Base-by-base conservation (phyloP, 30 jellyfish, hydroid and myxozoan species). In the Mastigias papua region DNA sequence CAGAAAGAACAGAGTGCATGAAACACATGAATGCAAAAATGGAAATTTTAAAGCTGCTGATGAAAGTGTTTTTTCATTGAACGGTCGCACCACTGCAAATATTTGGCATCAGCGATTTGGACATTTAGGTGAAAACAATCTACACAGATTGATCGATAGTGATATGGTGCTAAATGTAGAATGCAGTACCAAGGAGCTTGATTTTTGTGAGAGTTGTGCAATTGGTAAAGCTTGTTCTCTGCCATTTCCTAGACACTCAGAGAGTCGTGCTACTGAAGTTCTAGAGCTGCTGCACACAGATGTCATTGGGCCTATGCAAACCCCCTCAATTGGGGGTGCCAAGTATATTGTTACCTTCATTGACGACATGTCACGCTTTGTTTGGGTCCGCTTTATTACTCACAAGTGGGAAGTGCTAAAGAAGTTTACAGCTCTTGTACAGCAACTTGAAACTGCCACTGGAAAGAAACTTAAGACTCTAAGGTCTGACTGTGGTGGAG, bases 241-340 rank as follows among this genome's bases (percentile, higher is more conserved):
- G 16, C 60, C 60, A 8, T 46, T 46, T 46, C 70, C 72, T 31
- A 63, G 25, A 29, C 19, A 61, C 62, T 23, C 72, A 10, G 37
- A 62, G 72, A 31, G 76, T 54, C 37, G 76, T 20, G 48, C 49
- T 15, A 13, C 54, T 48, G 49, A 66, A 34, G 6, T 30, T 7
- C 85, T 79, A 4, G 90, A 60, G 31, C 51, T 79, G 2, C 26
- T 81, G 8, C 85, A 68, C 75, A 64, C 76, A 31, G 92, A 66
- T 54, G 86, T 81, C 1, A 64, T 78, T 64, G 92, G 92, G 15
- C 88, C 88, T 2, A 70, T 81, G 74, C 29, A 49, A 3, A 75
- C 22, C n/a, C n/a, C 16, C 16, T 81, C 92, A 64, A 28, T 29
- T 32, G 92, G 86, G 8, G 76, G 85, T 22, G 64, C 92, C 37